Evolutionary conservation across 2,113 vertebrate species (phyloP).

Genomic region (Scopus umbretta): DNA sequence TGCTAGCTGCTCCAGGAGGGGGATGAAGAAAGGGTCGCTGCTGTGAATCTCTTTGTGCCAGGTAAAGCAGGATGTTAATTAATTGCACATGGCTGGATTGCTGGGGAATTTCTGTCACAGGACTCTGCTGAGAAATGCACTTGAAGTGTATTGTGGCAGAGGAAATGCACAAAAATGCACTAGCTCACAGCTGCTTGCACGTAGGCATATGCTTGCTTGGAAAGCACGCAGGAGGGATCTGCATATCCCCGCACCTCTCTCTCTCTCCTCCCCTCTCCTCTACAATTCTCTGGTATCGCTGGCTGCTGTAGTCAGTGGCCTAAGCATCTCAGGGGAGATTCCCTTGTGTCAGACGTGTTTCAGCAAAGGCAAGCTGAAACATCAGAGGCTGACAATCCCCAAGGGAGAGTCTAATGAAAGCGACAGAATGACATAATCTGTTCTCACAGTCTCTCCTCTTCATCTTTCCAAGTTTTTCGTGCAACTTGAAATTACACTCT

Average conservation of each 20-base stretch:
- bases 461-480: not conserved
- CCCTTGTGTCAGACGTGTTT: not conserved
- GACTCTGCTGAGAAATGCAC: not conserved
- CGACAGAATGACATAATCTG: conserved; percentile 1
- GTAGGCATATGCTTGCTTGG: not conserved
- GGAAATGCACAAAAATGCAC: not conserved
- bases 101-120: not conserved
- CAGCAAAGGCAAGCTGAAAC: conserved; percentile 22
- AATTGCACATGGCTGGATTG: not conserved
- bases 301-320: conserved; percentile 4
- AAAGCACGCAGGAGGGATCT: not conserved
- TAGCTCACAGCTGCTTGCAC: not conserved
- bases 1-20: not conserved
- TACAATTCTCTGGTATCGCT: not conserved
- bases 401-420: conserved; percentile 28
- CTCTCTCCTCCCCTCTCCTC: not conserved
- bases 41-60: not conserved
- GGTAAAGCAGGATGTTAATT: not conserved
- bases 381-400: conserved; percentile 37
- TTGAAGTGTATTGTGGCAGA: not conserved
- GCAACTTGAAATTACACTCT: conserved; percentile 32
- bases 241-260: not conserved
- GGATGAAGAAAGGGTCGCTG: not conserved
- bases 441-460: not conserved
- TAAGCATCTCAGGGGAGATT: not conserved